A percentile compares a stretch with the other conserved stretches of the same genome.
These are phyloP conservation scores for Heliothis subflexa DNA, from an alignment of 1,140 invertebrate species.

Conservation along the genomic window DNA sequence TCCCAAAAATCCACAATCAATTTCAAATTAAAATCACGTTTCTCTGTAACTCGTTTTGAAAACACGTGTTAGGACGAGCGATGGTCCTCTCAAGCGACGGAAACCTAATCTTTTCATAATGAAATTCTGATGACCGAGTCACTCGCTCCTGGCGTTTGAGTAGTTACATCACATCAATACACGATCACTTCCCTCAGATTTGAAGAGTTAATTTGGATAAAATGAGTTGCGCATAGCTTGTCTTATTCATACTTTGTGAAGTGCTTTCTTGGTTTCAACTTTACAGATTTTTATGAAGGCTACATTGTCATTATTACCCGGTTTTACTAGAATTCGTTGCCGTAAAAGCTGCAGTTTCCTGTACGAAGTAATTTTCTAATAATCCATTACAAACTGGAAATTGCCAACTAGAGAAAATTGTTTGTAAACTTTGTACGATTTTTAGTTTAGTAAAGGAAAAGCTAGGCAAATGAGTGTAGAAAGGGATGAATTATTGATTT, in stretches of 20 bases:
- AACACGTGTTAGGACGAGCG: background rate
- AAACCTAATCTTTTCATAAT: slow-evolving; percentile 32
- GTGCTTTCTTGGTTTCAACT: slow-evolving; percentile 11
- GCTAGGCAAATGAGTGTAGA: too few relatives aligned
- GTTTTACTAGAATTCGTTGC: slow-evolving; percentile 13
- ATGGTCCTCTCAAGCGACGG: background rate
- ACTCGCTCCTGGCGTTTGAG: background rate
- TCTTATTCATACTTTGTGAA: slow-evolving; percentile 7
- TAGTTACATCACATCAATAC: slow-evolving; percentile 6
- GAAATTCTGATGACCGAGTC: slow-evolving; percentile 22
- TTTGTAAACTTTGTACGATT: slow-evolving; percentile 2
- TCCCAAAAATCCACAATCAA: background rate
- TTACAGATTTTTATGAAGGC: slow-evolving; percentile 20
- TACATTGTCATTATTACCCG: slow-evolving; percentile 22
- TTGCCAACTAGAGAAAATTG: background rate
- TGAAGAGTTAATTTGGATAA: background rate
- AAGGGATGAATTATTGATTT: too few relatives aligned
- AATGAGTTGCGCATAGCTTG: background rate
- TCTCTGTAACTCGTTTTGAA: background rate
- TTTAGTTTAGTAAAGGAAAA: background rate
- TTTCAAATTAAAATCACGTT: background rate
- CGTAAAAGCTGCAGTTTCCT: slow-evolving; percentile 18
- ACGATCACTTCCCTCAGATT: background rate
- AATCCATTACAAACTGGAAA: slow-evolving; percentile 17
- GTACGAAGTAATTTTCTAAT: slow-evolving; percentile 25